Evolutionary conservation across 2,797 vertebrate genomes (phyloP), one percentile per base, ranked within the genome.

Genomic region (Chaunax sp.): DNA sequence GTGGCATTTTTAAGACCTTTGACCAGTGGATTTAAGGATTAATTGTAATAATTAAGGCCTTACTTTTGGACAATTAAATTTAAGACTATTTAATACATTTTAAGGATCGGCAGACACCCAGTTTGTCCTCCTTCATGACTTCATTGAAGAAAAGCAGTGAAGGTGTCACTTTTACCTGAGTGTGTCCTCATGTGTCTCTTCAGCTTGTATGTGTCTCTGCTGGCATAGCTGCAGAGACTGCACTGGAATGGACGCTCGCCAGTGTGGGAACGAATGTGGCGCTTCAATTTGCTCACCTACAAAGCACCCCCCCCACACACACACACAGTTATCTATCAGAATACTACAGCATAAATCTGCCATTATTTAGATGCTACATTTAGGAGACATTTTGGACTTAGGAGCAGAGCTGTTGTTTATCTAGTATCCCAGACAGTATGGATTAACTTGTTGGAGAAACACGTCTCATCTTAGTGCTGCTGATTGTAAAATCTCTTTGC

Each of bases 181-280:
- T 98, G 97, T 49, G 96, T 98, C 92, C 97, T 95, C 97, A 98
- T 98, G 88, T 98, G 96, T 87, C 97, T 95, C 92, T 98, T 98
- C 88, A 98, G 93, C 76, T 98, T 98, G 89, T 98, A 98, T 33
- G 97, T 98, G 83, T 98, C 97, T 89, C 96, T 97, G 94, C 97
- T 98, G 84, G 97, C 97, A 0, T 98, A 98, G 92, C 97, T 98
- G 91, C 97, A 98, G 86, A 98, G 93, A 81, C 97, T 98, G 92
- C 97, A 98, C 88, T 98, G 97, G 94, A 98, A 98, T 23, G 97
- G 97, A 30, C 97, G 94, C 86, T 98, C 97, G 12, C 97, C 97
- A 0, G 97, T 98, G 58, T 98, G 97, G 54, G 97, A 98, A 49
- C 97, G 97, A 79, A 98, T 98, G 90, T 98, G 97, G 78, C 97